These are phyloP conservation scores for Drosophila santomea DNA, from an alignment of 1,140 invertebrate genomes.

Conservation along the genomic window DNA sequence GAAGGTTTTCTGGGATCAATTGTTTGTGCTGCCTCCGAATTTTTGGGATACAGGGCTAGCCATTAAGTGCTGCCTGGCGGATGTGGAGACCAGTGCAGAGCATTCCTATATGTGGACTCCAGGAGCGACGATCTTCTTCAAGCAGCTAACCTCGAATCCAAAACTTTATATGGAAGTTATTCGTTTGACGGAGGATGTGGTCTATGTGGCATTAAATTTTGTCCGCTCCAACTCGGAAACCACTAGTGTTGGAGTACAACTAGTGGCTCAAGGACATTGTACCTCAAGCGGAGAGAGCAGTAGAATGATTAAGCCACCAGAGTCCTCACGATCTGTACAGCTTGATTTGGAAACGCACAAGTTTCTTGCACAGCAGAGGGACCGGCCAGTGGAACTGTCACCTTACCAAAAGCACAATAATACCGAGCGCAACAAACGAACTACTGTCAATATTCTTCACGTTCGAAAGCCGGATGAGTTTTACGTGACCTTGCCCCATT, in stretches of 20 bases:
- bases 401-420: neutral
- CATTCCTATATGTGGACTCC: conserved; percentile 62
- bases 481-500: conserved; percentile 60
- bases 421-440: conserved; percentile 12
- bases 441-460: conserved; percentile 26
- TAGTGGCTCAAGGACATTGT: conserved; percentile 58
- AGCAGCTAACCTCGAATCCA: conserved; percentile 64
- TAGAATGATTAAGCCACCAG: neutral
- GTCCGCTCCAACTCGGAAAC: conserved; percentile 26
- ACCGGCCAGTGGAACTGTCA: neutral
- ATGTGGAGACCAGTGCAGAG: conserved; percentile 67
- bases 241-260: conserved; percentile 51
- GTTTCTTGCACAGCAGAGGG: conserved; percentile 33
- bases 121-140: conserved; percentile 45
- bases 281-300: conserved; percentile 59
- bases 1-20: conserved; percentile 54
- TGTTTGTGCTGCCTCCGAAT: conserved; percentile 42
- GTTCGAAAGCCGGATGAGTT: conserved; percentile 65
- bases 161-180: conserved; percentile 53
- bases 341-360: conserved; percentile 25
- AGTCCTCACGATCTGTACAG: accelerated
- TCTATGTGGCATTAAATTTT: conserved; percentile 52
- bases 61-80: conserved; percentile 61
- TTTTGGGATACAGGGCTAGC: conserved; percentile 46
- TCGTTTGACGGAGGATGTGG: neutral